Evolutionary conservation across 2,888 invertebrate species (phyloP).

Genomic region (Leptinotarsa rubiginosa): DNA sequence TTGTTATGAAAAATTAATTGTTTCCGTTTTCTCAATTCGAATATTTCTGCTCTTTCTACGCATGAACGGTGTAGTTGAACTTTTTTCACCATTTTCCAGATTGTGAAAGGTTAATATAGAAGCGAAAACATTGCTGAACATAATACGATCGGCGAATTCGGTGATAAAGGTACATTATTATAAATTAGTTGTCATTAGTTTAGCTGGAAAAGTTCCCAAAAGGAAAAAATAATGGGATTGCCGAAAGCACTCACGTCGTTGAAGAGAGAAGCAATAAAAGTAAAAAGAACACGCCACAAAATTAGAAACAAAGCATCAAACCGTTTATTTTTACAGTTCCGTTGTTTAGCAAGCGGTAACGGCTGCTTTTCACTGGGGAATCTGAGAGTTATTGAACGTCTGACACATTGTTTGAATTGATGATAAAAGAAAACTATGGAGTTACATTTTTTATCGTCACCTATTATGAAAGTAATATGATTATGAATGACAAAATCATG

Average conservation of each 20-base stretch:
- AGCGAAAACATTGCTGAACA: background rate
- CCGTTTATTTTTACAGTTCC: conserved; percentile 10
- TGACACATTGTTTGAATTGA: too few relatives aligned
- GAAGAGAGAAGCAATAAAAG: background rate
- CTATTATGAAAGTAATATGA: too few relatives aligned
- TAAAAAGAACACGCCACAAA: background rate
- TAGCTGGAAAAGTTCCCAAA: background rate
- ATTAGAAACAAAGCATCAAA: background rate
- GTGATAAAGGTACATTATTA: background rate
- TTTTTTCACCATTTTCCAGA: too few relatives aligned
- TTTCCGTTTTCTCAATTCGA: too few relatives aligned
- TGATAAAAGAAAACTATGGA: too few relatives aligned
- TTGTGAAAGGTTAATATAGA: too few relatives aligned
- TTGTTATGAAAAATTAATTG: too few relatives aligned
- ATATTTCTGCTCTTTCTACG: too few relatives aligned
- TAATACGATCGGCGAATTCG: background rate
- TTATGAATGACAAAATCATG: too few relatives aligned
- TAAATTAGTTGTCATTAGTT: background rate
- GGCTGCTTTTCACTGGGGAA: background rate
- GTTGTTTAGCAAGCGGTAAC: background rate
- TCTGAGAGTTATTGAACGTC: background rate
- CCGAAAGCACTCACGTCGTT: background rate
- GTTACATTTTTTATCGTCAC: too few relatives aligned
- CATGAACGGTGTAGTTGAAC: background rate
- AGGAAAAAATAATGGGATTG: background rate